Percentiles rank a stretch among this genome's conserved stretches.
These are phyloP conservation scores for Macroglossus sobrinus DNA, from an alignment of 2,113 vertebrate genomes.

Conservation along the genomic window DNA sequence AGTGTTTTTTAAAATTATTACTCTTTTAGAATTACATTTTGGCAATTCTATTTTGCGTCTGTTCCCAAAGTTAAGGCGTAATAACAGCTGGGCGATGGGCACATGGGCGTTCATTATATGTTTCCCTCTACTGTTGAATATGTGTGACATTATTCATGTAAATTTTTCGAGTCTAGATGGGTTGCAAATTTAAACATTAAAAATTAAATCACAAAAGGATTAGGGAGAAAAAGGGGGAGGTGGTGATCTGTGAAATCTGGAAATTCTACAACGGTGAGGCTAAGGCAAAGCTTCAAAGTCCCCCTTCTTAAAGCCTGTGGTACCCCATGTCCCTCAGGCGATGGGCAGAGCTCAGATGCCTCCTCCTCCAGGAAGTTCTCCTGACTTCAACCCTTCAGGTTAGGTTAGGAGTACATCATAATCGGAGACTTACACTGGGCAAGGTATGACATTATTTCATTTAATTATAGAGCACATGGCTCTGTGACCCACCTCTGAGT, in stretches of 20 bases:
- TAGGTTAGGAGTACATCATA: not conserved
- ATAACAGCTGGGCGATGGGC: not conserved
- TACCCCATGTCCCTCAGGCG: not conserved
- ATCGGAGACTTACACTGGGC: not conserved
- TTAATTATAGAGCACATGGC: not conserved
- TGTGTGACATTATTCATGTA: not conserved
- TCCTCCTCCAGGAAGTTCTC: not conserved
- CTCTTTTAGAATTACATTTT: not conserved
- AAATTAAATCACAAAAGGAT: not conserved
- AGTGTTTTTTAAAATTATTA: not conserved
- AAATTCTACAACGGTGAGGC: not conserved
- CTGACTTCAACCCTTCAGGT: not conserved
- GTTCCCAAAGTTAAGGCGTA: not conserved
- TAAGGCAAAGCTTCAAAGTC: not conserved
- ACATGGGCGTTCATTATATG: not conserved
- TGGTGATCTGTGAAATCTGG: not conserved
- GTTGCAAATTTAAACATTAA: not conserved
- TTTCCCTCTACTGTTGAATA: not conserved
- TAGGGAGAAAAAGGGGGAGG: no score
- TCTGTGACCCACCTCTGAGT: not conserved
- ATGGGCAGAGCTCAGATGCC: not conserved
- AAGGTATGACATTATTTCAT: not conserved
- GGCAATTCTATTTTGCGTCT: not conserved
- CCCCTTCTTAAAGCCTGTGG: not conserved
- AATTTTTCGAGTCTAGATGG: not conserved